Evolutionary conservation across 2,888 invertebrate species (phyloP).

Genomic region (Diabrotica balteata): DNA sequence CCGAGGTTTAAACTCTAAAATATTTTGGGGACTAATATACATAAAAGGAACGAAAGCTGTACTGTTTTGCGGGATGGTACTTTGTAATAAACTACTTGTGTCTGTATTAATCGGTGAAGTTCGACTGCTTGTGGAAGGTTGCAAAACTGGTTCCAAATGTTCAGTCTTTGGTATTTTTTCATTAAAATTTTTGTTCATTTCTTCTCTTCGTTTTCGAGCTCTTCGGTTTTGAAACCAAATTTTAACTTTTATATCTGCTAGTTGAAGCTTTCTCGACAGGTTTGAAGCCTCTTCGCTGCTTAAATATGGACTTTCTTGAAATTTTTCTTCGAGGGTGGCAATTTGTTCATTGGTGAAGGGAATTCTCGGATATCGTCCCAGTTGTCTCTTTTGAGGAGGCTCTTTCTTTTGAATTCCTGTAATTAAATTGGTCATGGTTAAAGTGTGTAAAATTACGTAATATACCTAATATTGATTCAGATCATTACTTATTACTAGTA

Average conservation of each 20-base stretch:
- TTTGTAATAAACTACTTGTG: not conserved
- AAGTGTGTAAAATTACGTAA: slow-evolving; percentile 26
- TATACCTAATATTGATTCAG: not conserved
- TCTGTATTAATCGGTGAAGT: not conserved
- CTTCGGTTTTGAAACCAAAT: slow-evolving; percentile 87
- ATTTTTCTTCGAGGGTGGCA: slow-evolving; percentile 72
- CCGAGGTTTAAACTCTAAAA: slow-evolving; percentile 20
- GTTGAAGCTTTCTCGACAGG: slow-evolving; percentile 68
- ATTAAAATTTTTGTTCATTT: slow-evolving; percentile 29
- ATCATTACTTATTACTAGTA: too few relatives aligned
- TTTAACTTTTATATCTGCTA: slow-evolving; percentile 75
- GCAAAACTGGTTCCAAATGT: not conserved
- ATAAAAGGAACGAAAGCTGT: slow-evolving; percentile 15
- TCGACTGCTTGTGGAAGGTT: not conserved
- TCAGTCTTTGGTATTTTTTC: slow-evolving; percentile 5
- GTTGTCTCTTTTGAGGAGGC: slow-evolving; percentile 63
- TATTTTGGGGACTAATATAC: slow-evolving; percentile 17
- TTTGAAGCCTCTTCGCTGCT: slow-evolving; percentile 72
- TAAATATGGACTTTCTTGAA: slow-evolving; percentile 71
- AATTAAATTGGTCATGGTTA: too few relatives aligned
- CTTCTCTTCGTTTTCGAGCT: slow-evolving; percentile 76
- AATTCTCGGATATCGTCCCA: slow-evolving; percentile 73
- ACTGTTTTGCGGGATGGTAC: not conserved
- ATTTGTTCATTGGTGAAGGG: slow-evolving; percentile 77
- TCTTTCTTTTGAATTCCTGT: slow-evolving; percentile 55